A percentile compares a stretch with the other conserved stretches of the same genome.
Evolutionary conservation across 2,113 vertebrate genomes (phyloP).

Genomic region (Entelurus aequoreus): DNA sequence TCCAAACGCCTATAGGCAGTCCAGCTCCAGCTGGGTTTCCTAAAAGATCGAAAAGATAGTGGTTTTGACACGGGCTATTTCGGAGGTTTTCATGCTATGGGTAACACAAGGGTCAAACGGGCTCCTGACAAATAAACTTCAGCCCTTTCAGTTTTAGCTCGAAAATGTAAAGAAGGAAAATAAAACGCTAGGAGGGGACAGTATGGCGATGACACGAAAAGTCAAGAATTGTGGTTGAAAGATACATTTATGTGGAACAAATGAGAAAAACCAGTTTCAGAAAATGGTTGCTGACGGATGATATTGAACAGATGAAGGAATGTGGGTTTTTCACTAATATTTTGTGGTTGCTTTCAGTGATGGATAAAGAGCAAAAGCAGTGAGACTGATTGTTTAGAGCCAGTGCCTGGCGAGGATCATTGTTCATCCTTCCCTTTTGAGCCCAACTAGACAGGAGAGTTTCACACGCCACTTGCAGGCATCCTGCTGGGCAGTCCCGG

Average conservation of each 20-base stretch:
- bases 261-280: background rate
- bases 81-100: conserved; percentile 35
- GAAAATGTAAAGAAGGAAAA: conserved; percentile 13
- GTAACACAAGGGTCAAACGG: conserved; percentile 53
- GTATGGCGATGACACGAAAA: conserved; percentile 3
- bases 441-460: conserved; percentile 66
- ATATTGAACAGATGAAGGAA: conserved; percentile 25
- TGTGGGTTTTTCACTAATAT: conserved; percentile 35
- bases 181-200: background rate
- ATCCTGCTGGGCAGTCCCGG: conserved; percentile 69
- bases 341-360: conserved; percentile 46
- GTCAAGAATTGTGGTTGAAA: conserved; percentile 3
- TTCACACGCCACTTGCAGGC: conserved; percentile 73
- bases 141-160: conserved; percentile 21
- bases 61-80: conserved; percentile 26
- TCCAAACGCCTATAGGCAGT: conserved; percentile 21
- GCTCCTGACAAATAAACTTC: conserved; percentile 64
- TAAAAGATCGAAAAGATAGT: conserved; percentile 23
- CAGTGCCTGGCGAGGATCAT: conserved; percentile 62
- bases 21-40: conserved; percentile 27
- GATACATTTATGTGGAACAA: background rate
- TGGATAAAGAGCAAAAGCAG: conserved; percentile 35
- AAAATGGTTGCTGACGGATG: conserved; percentile 11
- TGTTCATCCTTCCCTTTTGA: conserved; percentile 71
- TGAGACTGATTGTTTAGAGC: conserved; percentile 61